phyloP scores from a whole-genome alignment of 1,140 invertebrate genomes.

The Tribolium castaneum region DNA sequence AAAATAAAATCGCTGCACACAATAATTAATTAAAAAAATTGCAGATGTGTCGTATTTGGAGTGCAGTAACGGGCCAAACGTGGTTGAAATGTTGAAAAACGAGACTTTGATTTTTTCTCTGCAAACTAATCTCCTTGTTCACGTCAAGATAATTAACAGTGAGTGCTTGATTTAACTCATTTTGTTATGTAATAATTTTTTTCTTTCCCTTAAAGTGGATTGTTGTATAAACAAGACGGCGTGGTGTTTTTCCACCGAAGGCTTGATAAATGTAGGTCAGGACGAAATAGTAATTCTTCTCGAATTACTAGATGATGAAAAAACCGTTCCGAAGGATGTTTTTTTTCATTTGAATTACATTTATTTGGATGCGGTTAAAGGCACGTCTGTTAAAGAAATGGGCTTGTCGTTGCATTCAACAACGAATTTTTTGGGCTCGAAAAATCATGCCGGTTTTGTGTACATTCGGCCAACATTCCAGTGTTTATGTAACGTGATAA shows the following conservation, averaged over 20 bases:
- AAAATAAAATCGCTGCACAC: too few relatives aligned
- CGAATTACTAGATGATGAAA: slow-evolving; percentile 78
- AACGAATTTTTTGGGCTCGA: slow-evolving; percentile 78
- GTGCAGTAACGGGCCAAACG: slow-evolving; percentile 66
- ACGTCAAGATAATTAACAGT: slow-evolving; percentile 83
- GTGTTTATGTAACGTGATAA: slow-evolving; percentile 81
- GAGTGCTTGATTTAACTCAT: slow-evolving; percentile 63
- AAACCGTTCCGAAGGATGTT: slow-evolving; percentile 79
- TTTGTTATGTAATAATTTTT: neutral
- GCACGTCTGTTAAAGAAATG: slow-evolving; percentile 77
- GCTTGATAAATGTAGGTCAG: slow-evolving; percentile 85
- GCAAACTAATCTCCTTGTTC: slow-evolving; percentile 81
- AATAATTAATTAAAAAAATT: slow-evolving; percentile 3
- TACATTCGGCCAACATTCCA: slow-evolving; percentile 87
- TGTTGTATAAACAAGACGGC: slow-evolving; percentile 85
- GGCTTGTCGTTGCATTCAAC: slow-evolving; percentile 74
- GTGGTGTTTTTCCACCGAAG: slow-evolving; percentile 85
- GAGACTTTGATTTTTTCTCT: slow-evolving; percentile 82
- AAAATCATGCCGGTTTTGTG: slow-evolving; percentile 86
- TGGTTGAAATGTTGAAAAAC: slow-evolving; percentile 69
- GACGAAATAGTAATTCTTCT: slow-evolving; percentile 87
- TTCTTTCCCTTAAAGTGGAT: slow-evolving; percentile 71
- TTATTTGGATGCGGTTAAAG: slow-evolving; percentile 83
- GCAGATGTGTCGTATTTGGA: slow-evolving; percentile 71
- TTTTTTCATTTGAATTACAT: slow-evolving; percentile 81